A percentile compares a stretch with the other conserved stretches of the same genome.
phyloP scores from a whole-genome alignment of 2,888 invertebrate genomes.

The Drosophila hamatofila region DNA sequence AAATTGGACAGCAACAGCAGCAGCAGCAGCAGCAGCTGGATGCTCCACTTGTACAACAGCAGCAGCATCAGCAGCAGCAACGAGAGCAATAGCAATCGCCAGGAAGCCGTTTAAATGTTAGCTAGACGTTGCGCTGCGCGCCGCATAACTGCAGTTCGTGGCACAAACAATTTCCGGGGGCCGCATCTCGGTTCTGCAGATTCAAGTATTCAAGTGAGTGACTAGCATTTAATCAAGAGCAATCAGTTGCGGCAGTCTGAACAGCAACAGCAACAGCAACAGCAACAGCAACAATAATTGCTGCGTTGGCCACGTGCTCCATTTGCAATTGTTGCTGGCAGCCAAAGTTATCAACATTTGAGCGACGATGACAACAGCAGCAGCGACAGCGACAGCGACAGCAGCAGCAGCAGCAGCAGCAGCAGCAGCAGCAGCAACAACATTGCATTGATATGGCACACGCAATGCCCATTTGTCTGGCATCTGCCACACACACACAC shows the following conservation, averaged over 20 bases:
- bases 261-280: conserved; percentile 24
- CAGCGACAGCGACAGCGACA: conserved; percentile 28
- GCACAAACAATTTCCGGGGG: conserved; percentile 75
- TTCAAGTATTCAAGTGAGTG: conserved; percentile 69
- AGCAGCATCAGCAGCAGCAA: conserved; percentile 9
- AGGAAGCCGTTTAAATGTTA: conserved; percentile 70
- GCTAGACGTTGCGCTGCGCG: conserved; percentile 42
- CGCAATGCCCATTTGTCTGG: conserved; percentile 75
- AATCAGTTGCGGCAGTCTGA: conserved; percentile 65
- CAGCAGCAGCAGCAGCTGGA: conserved; percentile 35
- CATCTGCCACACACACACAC: conserved; percentile 64
- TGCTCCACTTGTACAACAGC: conserved; percentile 42
- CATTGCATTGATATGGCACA: conserved; percentile 68
- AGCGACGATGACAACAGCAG: conserved; percentile 62
- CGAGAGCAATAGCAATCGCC: conserved; percentile 35
- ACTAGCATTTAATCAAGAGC: conserved; percentile 77
- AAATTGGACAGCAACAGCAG: conserved; percentile 41
- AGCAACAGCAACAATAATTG: conserved; percentile 53
- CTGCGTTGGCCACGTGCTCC: conserved; percentile 68
- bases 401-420: conserved; percentile 34
- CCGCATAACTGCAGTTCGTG: conserved; percentile 67
- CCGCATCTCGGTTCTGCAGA: conserved; percentile 41
- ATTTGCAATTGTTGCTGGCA: conserved; percentile 61
- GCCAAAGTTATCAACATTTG: conserved; percentile 61
- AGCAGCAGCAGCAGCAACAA: conserved; percentile 34